phyloP scores from a whole-genome alignment of 2,888 invertebrate genomes.

The Muscina levida region DNA sequence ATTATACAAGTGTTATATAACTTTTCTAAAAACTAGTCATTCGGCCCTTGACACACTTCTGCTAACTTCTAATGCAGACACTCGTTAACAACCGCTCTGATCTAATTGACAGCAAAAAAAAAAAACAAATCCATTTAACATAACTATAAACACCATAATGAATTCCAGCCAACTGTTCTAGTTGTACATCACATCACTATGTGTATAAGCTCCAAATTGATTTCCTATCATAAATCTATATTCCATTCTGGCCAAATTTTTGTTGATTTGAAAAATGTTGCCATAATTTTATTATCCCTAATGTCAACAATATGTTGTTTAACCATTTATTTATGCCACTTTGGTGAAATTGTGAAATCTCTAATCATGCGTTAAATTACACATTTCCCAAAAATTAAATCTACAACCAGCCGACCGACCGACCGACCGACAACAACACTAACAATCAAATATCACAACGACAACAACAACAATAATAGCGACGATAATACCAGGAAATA shows the following conservation, averaged over 20 bases:
- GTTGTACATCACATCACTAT: no score
- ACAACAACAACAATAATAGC: conserved; percentile 38
- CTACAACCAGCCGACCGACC: conserved; percentile 62
- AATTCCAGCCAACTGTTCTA: no score
- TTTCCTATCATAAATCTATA: not conserved
- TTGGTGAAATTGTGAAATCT: conserved; percentile 55
- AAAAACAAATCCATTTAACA: no score
- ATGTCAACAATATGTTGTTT: conserved; percentile 63
- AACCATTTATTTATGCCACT: conserved; percentile 60
- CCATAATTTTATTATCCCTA: conserved; percentile 66
- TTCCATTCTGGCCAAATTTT: conserved; percentile 25
- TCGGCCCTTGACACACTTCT: no score
- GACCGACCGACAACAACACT: conserved; percentile 44
- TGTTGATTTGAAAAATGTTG: conserved; percentile 59
- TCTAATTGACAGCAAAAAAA: no score
- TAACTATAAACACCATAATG: no score
- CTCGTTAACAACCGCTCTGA: no score
- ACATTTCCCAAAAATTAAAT: conserved; percentile 65
- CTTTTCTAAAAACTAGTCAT: no score
- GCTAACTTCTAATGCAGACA: no score
- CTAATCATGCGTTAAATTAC: conserved; percentile 66
- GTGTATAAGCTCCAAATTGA: not conserved
- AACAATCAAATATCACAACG: conserved; percentile 16
- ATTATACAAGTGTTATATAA: no score
- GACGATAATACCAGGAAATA: no score